Evolutionary conservation across 2,797 vertebrate genomes (phyloP).

Genomic region (Crotalus adamanteus): DNA sequence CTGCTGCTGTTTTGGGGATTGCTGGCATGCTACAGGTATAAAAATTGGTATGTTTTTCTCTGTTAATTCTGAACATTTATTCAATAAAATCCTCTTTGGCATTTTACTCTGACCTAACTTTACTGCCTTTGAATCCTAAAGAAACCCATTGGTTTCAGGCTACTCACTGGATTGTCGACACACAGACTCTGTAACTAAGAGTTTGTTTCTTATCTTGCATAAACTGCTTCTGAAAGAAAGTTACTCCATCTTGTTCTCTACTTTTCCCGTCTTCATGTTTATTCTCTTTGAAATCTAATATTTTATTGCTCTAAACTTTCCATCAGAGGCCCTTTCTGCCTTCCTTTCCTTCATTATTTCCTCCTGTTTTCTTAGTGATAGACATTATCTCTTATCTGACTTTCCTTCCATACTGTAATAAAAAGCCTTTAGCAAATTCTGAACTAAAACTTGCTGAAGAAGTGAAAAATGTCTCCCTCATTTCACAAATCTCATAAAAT

Average conservation of each 20-base stretch:
- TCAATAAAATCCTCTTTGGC: not conserved
- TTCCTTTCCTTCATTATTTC: not conserved
- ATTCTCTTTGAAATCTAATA: not conserved
- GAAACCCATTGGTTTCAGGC: not conserved
- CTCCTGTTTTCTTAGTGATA: not conserved
- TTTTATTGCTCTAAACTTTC: not conserved
- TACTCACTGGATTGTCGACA: not conserved
- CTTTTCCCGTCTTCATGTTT: not conserved
- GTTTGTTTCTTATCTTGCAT: not conserved
- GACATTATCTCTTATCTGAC: not conserved
- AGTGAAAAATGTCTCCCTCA: not conserved
- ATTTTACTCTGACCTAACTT: not conserved
- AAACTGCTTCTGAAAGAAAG: not conserved
- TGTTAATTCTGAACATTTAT: not conserved
- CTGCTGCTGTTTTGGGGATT: not conserved
- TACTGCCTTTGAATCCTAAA: not conserved
- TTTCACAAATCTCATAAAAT: not conserved
- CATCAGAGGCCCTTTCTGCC: not conserved
- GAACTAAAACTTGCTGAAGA: not conserved
- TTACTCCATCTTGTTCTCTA: not conserved
- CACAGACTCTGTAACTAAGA: not conserved
- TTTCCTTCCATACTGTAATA: not conserved
- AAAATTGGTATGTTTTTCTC: not conserved
- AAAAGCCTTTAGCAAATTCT: not conserved
- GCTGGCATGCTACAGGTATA: not conserved